Evolutionary conservation across 2,113 vertebrate species (phyloP).

Genomic region (Corydoras maculifer): DNA sequence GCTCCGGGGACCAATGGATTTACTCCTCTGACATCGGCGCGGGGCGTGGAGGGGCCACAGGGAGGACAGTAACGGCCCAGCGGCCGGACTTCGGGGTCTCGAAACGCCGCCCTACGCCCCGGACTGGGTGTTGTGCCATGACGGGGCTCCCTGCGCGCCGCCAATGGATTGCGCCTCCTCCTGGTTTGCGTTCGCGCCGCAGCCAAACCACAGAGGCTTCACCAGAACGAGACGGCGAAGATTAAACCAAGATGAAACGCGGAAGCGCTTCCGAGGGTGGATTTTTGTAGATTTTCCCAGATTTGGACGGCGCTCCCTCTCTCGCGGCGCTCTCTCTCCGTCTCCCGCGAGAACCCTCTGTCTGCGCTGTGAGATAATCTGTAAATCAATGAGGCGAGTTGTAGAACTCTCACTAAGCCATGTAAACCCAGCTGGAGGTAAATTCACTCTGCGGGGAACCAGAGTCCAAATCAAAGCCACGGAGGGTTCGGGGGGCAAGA

Average conservation of each 20-base stretch:
- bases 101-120: background rate
- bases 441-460: constrained; percentile 72
- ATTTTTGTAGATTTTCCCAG: constrained; percentile 66
- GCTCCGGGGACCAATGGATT: constrained; percentile 65
- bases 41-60: constrained; percentile 53
- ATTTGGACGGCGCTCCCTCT: constrained; percentile 64
- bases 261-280: constrained; percentile 9
- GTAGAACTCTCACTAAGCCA: constrained; percentile 81
- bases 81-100: background rate
- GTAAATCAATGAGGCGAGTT: constrained; percentile 79
- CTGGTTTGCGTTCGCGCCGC: no score
- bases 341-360: constrained; percentile 49
- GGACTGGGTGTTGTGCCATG: no score
- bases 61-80: constrained; percentile 24
- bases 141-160: no score
- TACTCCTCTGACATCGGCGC: constrained; percentile 51
- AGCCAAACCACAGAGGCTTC: background rate
- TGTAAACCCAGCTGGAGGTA: constrained; percentile 82
- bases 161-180: no score
- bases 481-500: constrained; percentile 9
- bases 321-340: constrained; percentile 44
- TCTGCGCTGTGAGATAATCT: constrained; percentile 79
- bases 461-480: constrained; percentile 36
- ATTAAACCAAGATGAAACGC: constrained; percentile 12
- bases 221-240: background rate